Conservation (phyloP, 2,888 invertebrate genomes). For the Molorchus minor region DNA sequence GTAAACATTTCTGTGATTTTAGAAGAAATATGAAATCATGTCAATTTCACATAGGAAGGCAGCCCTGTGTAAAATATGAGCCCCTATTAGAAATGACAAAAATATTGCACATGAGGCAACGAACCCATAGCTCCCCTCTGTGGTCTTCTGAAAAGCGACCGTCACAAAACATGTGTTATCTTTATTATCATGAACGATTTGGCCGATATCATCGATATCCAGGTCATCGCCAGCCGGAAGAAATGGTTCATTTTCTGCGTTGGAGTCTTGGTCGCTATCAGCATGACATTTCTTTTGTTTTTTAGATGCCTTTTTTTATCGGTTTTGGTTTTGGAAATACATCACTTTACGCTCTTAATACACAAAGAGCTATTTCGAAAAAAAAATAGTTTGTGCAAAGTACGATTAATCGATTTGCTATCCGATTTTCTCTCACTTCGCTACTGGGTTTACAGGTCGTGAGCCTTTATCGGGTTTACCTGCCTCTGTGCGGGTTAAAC, state of each 20-base stretch:
- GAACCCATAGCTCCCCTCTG: conserved; percentile 30
- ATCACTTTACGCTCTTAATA: no score
- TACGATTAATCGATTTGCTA: background rate
- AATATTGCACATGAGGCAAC: conserved; percentile 29
- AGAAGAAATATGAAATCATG: conserved; percentile 1
- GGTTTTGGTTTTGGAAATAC: conserved; percentile 1
- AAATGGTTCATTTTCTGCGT: conserved; percentile 11
- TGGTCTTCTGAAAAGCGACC: conserved; percentile 29
- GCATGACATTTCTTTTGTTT: conserved; percentile 1
- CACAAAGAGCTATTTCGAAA: no score
- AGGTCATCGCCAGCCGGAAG: conserved; percentile 8
- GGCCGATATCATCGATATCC: conserved; percentile 15
- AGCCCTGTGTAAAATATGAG: background rate
- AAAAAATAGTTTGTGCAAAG: no score
- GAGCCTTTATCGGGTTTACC: no score
- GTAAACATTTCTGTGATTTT: background rate
- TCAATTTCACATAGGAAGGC: background rate
- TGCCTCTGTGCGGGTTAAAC: no score
- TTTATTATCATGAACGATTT: conserved; percentile 19
- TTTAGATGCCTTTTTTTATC: background rate
- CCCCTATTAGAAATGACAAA: background rate
- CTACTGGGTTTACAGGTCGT: no score
- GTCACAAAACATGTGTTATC: conserved; percentile 36
- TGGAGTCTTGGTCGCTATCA: conserved; percentile 2
- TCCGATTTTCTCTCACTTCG: background rate